phyloP scores from a whole-genome alignment of 2,888 invertebrate genomes.

The Tachina lurida region DNA sequence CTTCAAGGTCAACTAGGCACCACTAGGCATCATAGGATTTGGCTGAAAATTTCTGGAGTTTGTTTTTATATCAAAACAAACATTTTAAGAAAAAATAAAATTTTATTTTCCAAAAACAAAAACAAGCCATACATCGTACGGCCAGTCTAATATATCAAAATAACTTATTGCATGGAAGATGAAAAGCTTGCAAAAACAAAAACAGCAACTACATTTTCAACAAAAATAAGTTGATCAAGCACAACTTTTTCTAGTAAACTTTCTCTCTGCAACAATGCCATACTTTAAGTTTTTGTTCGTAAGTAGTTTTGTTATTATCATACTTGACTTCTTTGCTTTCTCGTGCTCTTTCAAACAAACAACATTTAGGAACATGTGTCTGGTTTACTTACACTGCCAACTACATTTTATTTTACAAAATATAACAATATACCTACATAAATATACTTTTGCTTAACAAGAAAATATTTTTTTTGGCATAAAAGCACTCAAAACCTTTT shows the following conservation, averaged over 20 bases:
- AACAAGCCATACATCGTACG: too few species aligned
- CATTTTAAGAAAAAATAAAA: too few species aligned
- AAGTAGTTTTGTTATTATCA: conserved; percentile 12
- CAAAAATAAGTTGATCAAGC: conserved; percentile 46
- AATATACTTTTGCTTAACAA: neutral
- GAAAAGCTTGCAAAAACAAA: neutral
- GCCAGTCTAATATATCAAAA: too few species aligned
- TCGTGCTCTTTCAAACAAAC: neutral
- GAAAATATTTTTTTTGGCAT: conserved; percentile 24
- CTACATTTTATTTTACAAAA: conserved; percentile 17
- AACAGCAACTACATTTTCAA: neutral
- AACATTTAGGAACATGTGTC: conserved; percentile 5
- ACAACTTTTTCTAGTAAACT: conserved; percentile 49
- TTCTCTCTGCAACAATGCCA: conserved; percentile 33
- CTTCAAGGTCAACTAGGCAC: too few species aligned
- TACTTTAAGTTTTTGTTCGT: conserved; percentile 13
- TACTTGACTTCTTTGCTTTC: neutral
- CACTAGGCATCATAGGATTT: too few species aligned
- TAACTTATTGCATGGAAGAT: neutral
- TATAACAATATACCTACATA: too few species aligned
- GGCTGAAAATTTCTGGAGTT: too few species aligned
- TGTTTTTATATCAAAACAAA: too few species aligned
- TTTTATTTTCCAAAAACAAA: too few species aligned
- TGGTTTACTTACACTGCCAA: conserved; percentile 57
- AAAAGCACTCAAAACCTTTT: conserved; percentile 27